A percentile compares a stretch with the other conserved stretches of the same genome.
Conservation (phyloP, 1,140 invertebrate genomes). For the Zaprionus inermis region DNA sequence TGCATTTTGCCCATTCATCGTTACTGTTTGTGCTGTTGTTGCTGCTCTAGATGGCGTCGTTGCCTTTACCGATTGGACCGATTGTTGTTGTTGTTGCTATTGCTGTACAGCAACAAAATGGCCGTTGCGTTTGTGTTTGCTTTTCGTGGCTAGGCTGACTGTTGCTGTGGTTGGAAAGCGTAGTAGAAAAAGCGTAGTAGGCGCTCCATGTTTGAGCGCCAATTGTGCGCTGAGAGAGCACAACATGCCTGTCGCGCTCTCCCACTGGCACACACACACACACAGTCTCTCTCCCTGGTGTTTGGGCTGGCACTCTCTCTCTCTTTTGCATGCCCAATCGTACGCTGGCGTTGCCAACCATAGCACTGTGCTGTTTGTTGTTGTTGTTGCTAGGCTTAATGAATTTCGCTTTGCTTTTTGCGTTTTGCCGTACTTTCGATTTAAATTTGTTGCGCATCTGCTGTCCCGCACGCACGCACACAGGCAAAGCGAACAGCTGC, state of each 20-base stretch:
- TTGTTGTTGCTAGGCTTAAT: constrained; percentile 36
- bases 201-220: constrained; percentile 30
- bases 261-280: not conserved
- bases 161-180: constrained; percentile 7
- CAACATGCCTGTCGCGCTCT: constrained; percentile 2
- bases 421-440: constrained; percentile 21
- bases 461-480: constrained; percentile 17
- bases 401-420: constrained; percentile 17
- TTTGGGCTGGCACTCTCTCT: constrained; percentile 9
- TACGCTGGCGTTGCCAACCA: constrained; percentile 22
- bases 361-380: not conserved
- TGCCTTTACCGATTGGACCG: constrained; percentile 39
- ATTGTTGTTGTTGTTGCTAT: constrained; percentile 25
- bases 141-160: not conserved
- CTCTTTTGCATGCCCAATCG: constrained; percentile 35
- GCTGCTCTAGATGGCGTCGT: constrained; percentile 24
- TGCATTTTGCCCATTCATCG: constrained; percentile 20
- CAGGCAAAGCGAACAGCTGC: not conserved
- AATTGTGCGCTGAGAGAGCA: constrained; percentile 22
- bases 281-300: constrained; percentile 10
- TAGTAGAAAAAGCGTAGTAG: constrained; percentile 29
- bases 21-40: constrained; percentile 24
- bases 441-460: constrained; percentile 57
- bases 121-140: constrained; percentile 23
- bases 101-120: constrained; percentile 28